Conservation (phyloP, 1,140 invertebrate species). For the Sycophila sp. region DNA sequence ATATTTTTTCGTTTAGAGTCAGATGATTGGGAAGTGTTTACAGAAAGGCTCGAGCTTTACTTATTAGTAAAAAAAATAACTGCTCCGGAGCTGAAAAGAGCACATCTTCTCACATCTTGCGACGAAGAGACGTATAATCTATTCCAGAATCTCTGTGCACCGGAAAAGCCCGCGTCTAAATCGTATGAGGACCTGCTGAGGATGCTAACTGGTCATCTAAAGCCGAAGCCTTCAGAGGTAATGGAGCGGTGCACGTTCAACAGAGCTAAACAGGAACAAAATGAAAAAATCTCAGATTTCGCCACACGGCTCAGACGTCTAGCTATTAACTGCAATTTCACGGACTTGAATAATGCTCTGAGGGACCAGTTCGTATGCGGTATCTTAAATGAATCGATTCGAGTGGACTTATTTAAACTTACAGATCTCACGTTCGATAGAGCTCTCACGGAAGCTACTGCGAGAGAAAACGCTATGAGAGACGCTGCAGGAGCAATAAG, state of each 20-base stretch:
- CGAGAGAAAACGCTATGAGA: background rate
- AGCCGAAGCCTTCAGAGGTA: slow-evolving; percentile 10
- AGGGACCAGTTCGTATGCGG: slow-evolving; percentile 6
- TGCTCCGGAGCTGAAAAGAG: slow-evolving; percentile 8
- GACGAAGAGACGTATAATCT: slow-evolving; percentile 18
- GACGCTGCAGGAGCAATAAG: background rate
- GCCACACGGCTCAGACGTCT: background rate
- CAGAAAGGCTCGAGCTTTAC: slow-evolving; percentile 21
- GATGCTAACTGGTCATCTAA: slow-evolving; percentile 18
- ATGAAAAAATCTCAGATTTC: background rate
- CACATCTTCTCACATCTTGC: slow-evolving; percentile 13
- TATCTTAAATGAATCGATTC: background rate
- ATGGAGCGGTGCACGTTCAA: slow-evolving; percentile 15
- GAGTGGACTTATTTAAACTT: background rate
- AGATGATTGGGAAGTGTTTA: slow-evolving; percentile 24
- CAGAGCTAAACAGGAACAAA: background rate
- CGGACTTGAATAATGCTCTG: background rate
- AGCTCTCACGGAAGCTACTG: background rate
- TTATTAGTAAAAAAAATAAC: slow-evolving; percentile 20
- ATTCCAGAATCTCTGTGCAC: slow-evolving; percentile 26
- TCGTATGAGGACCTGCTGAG: slow-evolving; percentile 11
- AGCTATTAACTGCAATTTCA: slow-evolving; percentile 22
- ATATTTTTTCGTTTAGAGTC: too few species aligned
- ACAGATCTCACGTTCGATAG: background rate
- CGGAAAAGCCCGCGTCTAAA: slow-evolving; percentile 13